A percentile compares a stretch with the other conserved stretches of the same genome.
These are phyloP conservation scores for Aphodius sticticus DNA, from an alignment of 2,888 invertebrate genomes.

Conservation along the genomic window DNA sequence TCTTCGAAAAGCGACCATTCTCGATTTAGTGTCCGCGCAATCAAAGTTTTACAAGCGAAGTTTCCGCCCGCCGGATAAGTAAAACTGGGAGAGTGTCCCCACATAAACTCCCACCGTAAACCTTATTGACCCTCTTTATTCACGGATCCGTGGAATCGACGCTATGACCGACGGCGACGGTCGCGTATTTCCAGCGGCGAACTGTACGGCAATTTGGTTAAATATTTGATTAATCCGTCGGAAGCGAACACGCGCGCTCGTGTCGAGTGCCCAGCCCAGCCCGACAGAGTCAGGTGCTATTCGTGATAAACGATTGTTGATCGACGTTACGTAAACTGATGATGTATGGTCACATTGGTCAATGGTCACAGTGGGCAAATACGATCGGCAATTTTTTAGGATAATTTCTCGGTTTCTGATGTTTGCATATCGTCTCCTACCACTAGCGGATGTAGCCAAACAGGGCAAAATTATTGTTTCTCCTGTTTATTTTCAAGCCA, in stretches of 20 bases:
- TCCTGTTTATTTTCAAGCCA: no score
- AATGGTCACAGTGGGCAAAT: background rate
- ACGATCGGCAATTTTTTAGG: background rate
- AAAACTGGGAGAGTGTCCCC: background rate
- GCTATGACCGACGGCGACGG: background rate
- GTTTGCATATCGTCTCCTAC: no score
- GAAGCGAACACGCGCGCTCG: background rate
- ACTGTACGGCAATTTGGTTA: slow-evolving; percentile 9
- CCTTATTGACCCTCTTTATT: background rate
- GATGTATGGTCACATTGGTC: background rate
- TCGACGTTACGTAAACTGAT: slow-evolving; percentile 12
- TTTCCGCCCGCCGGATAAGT: background rate
- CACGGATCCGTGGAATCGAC: background rate
- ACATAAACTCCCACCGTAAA: background rate
- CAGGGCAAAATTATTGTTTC: no score
- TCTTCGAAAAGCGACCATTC: background rate
- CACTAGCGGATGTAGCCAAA: no score
- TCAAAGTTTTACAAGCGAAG: background rate
- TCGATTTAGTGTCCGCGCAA: background rate
- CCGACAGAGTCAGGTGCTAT: background rate
- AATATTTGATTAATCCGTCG: slow-evolving; percentile 5
- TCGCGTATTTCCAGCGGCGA: background rate
- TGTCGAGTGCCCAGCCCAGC: background rate
- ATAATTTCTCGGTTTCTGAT: no score
- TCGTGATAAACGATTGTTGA: slow-evolving; percentile 7